Percentiles rank a stretch among this genome's conserved stretches.
phyloP scores from a whole-genome alignment of 30 jellyfish, hydroid and myxozoan genomes.

The Hydractinia symbiolongicarpus region DNA sequence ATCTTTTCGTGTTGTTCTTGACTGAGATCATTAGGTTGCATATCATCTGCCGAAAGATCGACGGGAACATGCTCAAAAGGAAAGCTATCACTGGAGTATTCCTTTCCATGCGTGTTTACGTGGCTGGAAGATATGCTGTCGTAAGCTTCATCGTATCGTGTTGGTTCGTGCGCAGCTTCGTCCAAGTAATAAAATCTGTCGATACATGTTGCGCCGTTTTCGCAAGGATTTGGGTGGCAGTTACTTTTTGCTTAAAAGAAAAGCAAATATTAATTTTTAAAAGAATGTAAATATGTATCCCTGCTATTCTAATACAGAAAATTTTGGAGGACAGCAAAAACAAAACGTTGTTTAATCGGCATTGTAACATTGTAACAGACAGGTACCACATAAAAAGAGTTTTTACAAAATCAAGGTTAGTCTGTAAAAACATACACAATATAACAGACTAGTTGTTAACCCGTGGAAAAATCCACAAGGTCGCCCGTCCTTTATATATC shows the following conservation, averaged over 20 bases:
- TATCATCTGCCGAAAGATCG: slow-evolving; percentile 12
- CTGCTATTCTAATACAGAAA: no score
- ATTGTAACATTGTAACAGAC: no score
- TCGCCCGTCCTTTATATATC: no score
- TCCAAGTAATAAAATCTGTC: slow-evolving; percentile 72
- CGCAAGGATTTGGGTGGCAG: slow-evolving; percentile 98
- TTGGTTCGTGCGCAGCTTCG: neutral
- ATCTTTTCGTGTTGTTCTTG: slow-evolving; percentile 8
- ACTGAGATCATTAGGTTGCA: slow-evolving; percentile 31
- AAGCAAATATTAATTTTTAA: neutral
- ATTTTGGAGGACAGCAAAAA: no score
- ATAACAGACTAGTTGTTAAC: no score
- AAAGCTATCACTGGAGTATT: neutral
- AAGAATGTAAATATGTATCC: neutral
- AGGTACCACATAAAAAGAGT: no score
- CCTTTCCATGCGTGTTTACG: neutral
- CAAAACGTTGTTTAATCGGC: no score
- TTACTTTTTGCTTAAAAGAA: slow-evolving; percentile 57
- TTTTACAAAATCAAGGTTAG: no score
- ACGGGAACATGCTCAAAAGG: neutral
- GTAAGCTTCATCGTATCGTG: neutral
- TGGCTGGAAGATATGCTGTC: neutral
- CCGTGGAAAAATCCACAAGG: no score
- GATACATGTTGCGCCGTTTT: slow-evolving; percentile 74
- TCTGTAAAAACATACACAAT: no score